These are phyloP conservation scores for Microplitis demolitor DNA, from an alignment of 1,140 invertebrate species.

Conservation along the genomic window DNA sequence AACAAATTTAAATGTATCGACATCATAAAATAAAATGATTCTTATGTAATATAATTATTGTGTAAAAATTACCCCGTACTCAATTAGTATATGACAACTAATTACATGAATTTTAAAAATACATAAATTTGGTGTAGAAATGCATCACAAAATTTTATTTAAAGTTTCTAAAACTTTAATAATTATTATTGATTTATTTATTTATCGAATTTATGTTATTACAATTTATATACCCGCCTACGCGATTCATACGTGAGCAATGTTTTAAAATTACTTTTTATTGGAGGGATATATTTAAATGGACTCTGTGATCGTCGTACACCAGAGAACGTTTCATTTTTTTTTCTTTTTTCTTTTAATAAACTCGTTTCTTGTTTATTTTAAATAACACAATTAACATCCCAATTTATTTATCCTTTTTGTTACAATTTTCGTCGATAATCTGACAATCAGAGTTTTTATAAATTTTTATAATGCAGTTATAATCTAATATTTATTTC, in stretches of 20 bases:
- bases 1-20: too few species aligned
- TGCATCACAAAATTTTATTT: background rate
- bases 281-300: conserved; percentile 39
- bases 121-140: too few species aligned
- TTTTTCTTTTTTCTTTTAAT: background rate
- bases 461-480: background rate
- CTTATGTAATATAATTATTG: too few species aligned
- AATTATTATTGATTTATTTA: conserved; percentile 11
- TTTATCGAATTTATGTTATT: conserved; percentile 1
- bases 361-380: too few species aligned
- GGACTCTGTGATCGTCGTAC: conserved; percentile 29
- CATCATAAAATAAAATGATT: too few species aligned
- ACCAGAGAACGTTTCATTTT: conserved; percentile 17
- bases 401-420: too few species aligned
- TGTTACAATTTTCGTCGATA: too few species aligned
- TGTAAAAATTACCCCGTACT: too few species aligned
- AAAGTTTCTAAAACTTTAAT: background rate
- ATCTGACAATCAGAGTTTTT: too few species aligned
- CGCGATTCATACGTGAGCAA: conserved; percentile 39
- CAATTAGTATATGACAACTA: too few species aligned
- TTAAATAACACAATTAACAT: too few species aligned
- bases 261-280: conserved; percentile 40
- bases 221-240: conserved; percentile 15
- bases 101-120: too few species aligned
- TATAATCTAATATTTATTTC: background rate